Evolutionary conservation across 2,888 invertebrate genomes (phyloP).

Genomic region (Erynnis tages): DNA sequence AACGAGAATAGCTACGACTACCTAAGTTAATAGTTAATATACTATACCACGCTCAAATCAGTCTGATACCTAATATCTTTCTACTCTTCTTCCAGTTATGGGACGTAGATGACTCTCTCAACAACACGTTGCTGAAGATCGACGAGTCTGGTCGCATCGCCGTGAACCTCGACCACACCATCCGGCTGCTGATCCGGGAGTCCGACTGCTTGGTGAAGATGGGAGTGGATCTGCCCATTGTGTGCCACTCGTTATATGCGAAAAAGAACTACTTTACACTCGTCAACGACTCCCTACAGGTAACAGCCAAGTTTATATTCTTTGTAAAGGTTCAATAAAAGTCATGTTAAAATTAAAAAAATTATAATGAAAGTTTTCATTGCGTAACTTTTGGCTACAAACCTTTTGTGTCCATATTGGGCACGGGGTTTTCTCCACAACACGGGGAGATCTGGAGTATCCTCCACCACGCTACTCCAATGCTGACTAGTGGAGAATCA

Average conservation of each 20-base stretch:
- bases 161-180: slow-evolving; percentile 89
- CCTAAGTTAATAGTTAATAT: too few species aligned
- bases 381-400: too few species aligned
- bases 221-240: slow-evolving; percentile 89
- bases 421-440: too few species aligned
- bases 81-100: slow-evolving; percentile 71
- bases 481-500: too few species aligned
- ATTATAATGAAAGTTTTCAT: too few species aligned
- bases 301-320: slow-evolving; percentile 44
- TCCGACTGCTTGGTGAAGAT: slow-evolving; percentile 92
- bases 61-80: too few species aligned
- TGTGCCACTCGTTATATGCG: slow-evolving; percentile 88
- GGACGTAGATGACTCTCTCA: slow-evolving; percentile 84
- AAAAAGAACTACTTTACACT: slow-evolving; percentile 89
- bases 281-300: slow-evolving; percentile 89
- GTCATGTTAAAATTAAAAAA: not conserved
- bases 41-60: too few species aligned
- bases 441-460: too few species aligned
- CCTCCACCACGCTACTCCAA: too few species aligned
- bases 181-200: slow-evolving; percentile 89
- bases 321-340: not conserved
- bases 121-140: slow-evolving; percentile 83
- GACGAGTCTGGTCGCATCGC: slow-evolving; percentile 85
- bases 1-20: too few species aligned
- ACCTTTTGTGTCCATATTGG: too few species aligned